A percentile compares a stretch with the other conserved stretches of the same genome.
These are phyloP conservation scores for Eolophus roseicapilla DNA, from an alignment of 2,113 vertebrate species.

Conservation along the genomic window DNA sequence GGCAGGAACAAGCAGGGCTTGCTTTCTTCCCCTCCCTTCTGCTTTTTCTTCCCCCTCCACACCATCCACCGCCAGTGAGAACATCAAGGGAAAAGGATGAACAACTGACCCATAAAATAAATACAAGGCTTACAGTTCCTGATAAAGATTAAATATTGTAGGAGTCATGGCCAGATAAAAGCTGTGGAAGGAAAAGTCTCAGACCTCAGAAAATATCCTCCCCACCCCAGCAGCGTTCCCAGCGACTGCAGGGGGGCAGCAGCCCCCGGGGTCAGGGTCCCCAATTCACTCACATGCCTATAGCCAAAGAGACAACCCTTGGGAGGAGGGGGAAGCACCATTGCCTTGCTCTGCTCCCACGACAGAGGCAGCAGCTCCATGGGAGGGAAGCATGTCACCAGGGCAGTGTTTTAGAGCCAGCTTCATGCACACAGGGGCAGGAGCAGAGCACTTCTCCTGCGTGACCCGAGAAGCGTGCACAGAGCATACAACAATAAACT, in stretches of 20 bases:
- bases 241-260: neutral
- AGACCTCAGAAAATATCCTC: neutral
- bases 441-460: neutral
- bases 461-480: neutral
- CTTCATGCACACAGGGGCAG: rapidly evolving
- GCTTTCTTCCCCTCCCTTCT: neutral
- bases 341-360: neutral
- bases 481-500: neutral
- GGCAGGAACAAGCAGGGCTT: slow-evolving; percentile 55
- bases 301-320: neutral
- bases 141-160: slow-evolving; percentile 77
- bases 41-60: neutral
- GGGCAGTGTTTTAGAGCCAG: neutral
- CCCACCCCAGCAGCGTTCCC: neutral
- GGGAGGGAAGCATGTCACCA: too few species aligned
- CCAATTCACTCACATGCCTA: too few species aligned
- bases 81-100: slow-evolving; percentile 70
- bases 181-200: slow-evolving; percentile 61
- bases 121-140: slow-evolving; percentile 68
- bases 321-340: neutral
- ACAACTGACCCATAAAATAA: slow-evolving; percentile 73
- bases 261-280: neutral
- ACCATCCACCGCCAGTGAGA: slow-evolving; percentile 15
- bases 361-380: neutral
- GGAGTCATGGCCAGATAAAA: slow-evolving; percentile 74